Evolutionary conservation across 1,140 invertebrate genomes (phyloP).

Genomic region (Portunus trituberculatus): DNA sequence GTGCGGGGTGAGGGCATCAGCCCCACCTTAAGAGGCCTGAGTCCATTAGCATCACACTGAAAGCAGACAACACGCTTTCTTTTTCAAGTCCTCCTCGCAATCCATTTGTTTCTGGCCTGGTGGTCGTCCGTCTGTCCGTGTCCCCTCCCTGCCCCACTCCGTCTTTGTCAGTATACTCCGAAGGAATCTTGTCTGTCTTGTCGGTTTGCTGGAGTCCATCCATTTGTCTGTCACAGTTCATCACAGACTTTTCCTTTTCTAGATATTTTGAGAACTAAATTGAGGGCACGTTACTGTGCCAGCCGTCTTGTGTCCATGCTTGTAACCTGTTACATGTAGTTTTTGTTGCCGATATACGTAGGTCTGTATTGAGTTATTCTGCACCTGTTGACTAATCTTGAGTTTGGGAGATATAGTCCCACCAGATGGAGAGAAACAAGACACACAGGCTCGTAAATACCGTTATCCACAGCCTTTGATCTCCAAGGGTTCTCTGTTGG

Average conservation of each 20-base stretch:
- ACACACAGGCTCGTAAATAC: background rate
- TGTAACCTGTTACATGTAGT: too few species aligned
- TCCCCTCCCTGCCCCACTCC: background rate
- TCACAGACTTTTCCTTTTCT: too few species aligned
- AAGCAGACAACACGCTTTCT: slow-evolving; percentile 12
- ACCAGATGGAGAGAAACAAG: background rate
- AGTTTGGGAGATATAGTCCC: background rate
- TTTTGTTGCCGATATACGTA: too few species aligned
- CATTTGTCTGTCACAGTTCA: background rate
- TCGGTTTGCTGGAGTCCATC: background rate
- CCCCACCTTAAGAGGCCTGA: background rate
- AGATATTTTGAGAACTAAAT: too few species aligned
- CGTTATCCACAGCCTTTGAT: background rate
- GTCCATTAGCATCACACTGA: slow-evolving; percentile 7
- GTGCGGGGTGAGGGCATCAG: background rate
- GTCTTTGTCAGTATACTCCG: background rate
- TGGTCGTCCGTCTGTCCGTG: background rate
- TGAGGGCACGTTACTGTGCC: too few species aligned
- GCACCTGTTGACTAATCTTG: background rate
- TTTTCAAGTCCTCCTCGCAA: slow-evolving; percentile 2
- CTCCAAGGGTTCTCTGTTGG: background rate
- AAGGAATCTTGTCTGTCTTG: slow-evolving; percentile 10
- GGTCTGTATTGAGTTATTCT: background rate
- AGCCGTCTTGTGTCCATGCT: too few species aligned
- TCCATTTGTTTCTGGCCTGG: background rate